Conservation (phyloP, 2,797 vertebrate genomes). For the Aeoliscus strigatus region DNA sequence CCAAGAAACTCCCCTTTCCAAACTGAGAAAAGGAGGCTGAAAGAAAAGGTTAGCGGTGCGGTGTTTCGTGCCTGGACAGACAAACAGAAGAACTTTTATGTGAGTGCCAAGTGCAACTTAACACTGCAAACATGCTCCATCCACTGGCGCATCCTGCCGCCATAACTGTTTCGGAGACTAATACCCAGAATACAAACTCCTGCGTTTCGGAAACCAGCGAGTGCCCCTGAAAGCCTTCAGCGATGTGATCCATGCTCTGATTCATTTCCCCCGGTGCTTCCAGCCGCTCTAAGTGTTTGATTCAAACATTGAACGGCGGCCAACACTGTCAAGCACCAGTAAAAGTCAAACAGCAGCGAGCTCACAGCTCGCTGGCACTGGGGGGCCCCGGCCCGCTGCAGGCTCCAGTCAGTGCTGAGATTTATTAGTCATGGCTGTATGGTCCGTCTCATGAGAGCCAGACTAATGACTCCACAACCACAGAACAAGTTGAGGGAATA, state of each 20-base stretch:
- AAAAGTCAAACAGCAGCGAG: constrained; percentile 53
- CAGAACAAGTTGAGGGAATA: constrained; percentile 26
- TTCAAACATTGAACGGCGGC: constrained; percentile 55
- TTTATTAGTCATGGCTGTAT: constrained; percentile 53
- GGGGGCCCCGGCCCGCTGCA: constrained; percentile 40
- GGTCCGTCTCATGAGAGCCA: constrained; percentile 40
- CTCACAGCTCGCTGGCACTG: constrained; percentile 26
- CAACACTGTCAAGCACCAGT: constrained; percentile 59
- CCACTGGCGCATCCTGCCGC: constrained; percentile 62
- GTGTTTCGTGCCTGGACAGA: constrained; percentile 70
- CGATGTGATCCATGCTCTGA: constrained; percentile 44
- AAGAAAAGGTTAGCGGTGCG: constrained; percentile 65
- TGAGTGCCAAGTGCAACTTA: constrained; percentile 72
- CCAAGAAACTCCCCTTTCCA: constrained; percentile 58
- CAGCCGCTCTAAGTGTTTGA: constrained; percentile 24
- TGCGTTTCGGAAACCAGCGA: constrained; percentile 18
- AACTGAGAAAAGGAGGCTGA: constrained; percentile 50
- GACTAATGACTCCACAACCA: constrained; percentile 45
- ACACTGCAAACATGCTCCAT: constrained; percentile 69
- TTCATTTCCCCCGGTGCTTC: constrained; percentile 37
- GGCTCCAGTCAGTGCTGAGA: constrained; percentile 36
- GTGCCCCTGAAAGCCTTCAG: constrained; percentile 33
- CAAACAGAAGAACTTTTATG: constrained; percentile 70
- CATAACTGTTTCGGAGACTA: constrained; percentile 40
- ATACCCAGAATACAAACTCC: constrained; percentile 35